These are phyloP conservation scores for Thereva nobilitata DNA, from an alignment of 2,888 invertebrate genomes.

Conservation along the genomic window DNA sequence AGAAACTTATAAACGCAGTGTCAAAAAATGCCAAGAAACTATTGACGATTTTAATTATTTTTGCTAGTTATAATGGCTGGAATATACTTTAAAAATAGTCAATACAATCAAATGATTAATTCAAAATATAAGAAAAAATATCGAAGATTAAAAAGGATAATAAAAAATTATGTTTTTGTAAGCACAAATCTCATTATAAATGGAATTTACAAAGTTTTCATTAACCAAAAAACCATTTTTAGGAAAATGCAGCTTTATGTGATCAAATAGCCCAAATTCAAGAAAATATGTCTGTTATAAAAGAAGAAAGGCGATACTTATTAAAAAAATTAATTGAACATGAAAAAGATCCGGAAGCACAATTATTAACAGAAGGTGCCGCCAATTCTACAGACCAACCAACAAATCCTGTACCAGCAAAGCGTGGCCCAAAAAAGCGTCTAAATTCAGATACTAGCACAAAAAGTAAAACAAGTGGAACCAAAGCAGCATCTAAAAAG, in stretches of 20 bases:
- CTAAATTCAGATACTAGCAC: conserved; percentile 43
- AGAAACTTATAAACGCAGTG: too few species aligned
- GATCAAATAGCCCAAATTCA: conserved; percentile 87
- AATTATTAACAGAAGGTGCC: neutral
- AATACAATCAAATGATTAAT: conserved; percentile 36
- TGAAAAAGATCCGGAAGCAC: conserved; percentile 60
- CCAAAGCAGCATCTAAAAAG: conserved; percentile 38
- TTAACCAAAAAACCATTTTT: conserved; percentile 40
- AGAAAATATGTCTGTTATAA: conserved; percentile 76
- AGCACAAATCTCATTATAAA: conserved; percentile 50
- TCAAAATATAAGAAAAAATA: conserved; percentile 67
- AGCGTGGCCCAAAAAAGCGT: conserved; percentile 50
- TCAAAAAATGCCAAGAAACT: too few species aligned
- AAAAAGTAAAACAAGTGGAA: conserved; percentile 23
- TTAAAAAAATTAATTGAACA: conserved; percentile 75
- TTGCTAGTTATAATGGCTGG: conserved; percentile 48
- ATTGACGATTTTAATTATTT: neutral
- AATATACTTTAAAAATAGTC: conserved; percentile 30
- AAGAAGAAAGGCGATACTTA: conserved; percentile 82
- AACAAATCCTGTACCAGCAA: conserved; percentile 44
- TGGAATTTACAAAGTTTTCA: neutral
- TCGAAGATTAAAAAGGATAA: conserved; percentile 65
- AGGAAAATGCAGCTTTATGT: conserved; percentile 85
- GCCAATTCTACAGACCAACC: conserved; percentile 17
- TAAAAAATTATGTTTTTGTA: conserved; percentile 70